Conservation (phyloP, 2,797 vertebrate species). For the Mionectes olivaceus region DNA sequence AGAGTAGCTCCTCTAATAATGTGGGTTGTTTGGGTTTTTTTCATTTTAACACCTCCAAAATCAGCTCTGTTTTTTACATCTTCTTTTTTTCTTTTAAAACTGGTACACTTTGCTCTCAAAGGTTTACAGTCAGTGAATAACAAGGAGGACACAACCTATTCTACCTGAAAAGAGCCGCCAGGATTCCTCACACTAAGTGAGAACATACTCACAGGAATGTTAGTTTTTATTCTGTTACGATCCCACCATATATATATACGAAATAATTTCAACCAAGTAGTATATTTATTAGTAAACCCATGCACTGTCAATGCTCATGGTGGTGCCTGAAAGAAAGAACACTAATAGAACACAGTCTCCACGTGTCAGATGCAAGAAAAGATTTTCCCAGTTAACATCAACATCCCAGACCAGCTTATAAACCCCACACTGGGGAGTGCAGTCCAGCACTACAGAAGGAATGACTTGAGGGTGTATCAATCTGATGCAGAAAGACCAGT, state of each 20-base stretch:
- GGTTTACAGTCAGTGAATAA: not conserved
- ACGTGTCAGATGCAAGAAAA: slow-evolving; percentile 32
- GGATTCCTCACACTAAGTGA: not conserved
- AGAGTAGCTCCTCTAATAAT: not conserved
- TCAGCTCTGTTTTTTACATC: not conserved
- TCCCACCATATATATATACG: not conserved
- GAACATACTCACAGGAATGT: not conserved
- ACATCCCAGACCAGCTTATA: not conserved
- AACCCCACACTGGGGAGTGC: not conserved
- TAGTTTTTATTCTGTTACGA: not conserved
- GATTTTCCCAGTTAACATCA: not conserved
- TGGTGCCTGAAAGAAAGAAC: not conserved
- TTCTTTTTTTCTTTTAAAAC: not conserved
- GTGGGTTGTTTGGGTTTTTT: too few species aligned
- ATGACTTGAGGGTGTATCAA: not conserved
- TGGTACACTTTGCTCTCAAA: not conserved
- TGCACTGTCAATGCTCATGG: not conserved
- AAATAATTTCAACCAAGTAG: not conserved
- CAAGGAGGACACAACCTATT: not conserved
- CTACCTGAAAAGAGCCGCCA: not conserved
- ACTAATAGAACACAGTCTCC: slow-evolving; percentile 45
- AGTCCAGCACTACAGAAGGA: not conserved
- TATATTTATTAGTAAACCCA: slow-evolving; percentile 55
- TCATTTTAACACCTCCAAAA: not conserved
- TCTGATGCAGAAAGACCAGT: slow-evolving; percentile 28